phyloP scores from a whole-genome alignment of 2,888 invertebrate species.

The Ormia ochracea region DNA sequence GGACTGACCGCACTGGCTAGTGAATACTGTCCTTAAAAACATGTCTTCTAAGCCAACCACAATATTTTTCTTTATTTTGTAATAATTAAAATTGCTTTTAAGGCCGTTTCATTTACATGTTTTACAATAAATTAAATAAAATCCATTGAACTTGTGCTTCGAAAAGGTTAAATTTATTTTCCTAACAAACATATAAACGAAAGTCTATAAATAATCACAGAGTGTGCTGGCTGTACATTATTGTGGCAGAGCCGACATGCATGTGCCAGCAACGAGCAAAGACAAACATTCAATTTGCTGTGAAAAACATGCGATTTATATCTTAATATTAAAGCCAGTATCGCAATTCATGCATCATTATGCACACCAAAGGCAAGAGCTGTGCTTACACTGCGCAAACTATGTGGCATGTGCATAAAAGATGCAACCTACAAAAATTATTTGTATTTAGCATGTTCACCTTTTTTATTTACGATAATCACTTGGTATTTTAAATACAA shows the following conservation, averaged over 20 bases:
- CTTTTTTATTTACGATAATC: conserved; percentile 55
- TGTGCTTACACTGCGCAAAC: background rate
- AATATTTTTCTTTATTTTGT: background rate
- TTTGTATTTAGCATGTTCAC: conserved; percentile 46
- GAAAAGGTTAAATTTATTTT: background rate
- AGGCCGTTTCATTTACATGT: background rate
- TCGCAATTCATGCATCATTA: conserved; percentile 33
- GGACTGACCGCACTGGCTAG: no score
- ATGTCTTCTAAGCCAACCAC: background rate
- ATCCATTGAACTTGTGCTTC: background rate
- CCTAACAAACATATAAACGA: background rate
- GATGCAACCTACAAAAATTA: conserved; percentile 33
- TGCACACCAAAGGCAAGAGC: background rate
- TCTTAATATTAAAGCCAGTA: conserved; percentile 6
- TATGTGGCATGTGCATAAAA: background rate
- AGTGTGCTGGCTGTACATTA: background rate
- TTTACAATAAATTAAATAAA: background rate
- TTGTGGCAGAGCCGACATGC: background rate
- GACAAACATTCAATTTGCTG: conserved; percentile 8
- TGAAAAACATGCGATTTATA: background rate
- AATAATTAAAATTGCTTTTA: background rate
- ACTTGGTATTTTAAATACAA: conserved; percentile 53
- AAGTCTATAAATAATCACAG: background rate
- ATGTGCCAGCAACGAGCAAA: background rate
- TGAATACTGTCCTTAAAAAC: background rate